phyloP scores from a whole-genome alignment of 2,113 vertebrate genomes.

The Anthoscopus minutus region DNA sequence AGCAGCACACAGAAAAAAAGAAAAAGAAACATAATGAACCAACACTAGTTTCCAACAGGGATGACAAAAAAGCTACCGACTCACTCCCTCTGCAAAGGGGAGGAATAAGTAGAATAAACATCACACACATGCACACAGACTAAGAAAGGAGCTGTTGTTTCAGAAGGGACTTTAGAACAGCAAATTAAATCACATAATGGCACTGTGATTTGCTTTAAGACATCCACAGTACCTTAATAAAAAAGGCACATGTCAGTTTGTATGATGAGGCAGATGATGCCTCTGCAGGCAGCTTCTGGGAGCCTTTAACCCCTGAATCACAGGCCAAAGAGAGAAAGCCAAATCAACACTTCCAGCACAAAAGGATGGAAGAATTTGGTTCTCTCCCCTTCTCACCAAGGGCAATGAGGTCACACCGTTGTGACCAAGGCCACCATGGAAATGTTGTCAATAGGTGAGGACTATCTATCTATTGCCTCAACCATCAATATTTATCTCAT shows the following conservation, averaged over 20 bases:
- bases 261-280: background rate
- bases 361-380: background rate
- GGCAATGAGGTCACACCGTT: background rate
- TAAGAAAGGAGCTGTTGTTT: background rate
- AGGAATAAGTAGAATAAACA: background rate
- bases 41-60: background rate
- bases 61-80: background rate
- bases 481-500: background rate
- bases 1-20: background rate
- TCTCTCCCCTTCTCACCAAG: background rate
- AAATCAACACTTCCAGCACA: background rate
- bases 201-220: background rate
- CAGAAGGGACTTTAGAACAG: background rate
- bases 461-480: background rate
- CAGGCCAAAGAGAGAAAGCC: background rate
- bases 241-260: background rate
- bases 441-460: background rate
- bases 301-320: background rate
- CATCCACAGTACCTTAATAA: background rate
- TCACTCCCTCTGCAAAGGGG: background rate
- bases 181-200: background rate
- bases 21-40: background rate
- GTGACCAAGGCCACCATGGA: background rate
- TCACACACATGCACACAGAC: background rate
- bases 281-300: background rate